Conservation (phyloP, 2,888 invertebrate species). For the Athalia circularis region DNA sequence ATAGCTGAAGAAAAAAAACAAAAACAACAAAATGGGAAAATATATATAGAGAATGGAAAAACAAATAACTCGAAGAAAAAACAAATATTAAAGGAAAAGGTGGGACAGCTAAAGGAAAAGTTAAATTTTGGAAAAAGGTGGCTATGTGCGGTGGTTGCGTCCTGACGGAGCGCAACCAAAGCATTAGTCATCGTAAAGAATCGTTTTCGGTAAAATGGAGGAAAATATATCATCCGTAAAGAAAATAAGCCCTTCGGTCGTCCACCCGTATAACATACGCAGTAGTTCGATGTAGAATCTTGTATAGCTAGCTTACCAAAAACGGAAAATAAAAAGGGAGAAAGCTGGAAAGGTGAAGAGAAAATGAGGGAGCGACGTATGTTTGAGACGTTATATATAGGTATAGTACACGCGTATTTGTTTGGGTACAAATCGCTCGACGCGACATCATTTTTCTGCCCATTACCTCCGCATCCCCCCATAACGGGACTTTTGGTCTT, state of each 20-base stretch:
- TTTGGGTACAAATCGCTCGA: constrained; percentile 1
- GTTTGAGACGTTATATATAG: not conserved
- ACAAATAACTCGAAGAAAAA: constrained; percentile 1
- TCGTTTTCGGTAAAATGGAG: constrained; percentile 25
- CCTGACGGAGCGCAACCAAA: constrained; percentile 21
- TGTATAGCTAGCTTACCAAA: not conserved
- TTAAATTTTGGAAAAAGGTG: constrained; percentile 24
- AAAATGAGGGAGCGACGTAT: not conserved
- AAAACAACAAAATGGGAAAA: no score
- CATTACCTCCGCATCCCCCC: not conserved
- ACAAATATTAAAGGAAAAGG: not conserved
- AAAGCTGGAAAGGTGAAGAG: not conserved
- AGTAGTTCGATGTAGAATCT: constrained; percentile 16
- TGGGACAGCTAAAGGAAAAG: constrained; percentile 10
- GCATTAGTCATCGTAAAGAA: constrained; percentile 40
- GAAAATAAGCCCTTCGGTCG: constrained; percentile 12
- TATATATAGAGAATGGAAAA: no score
- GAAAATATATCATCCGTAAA: constrained; percentile 37
- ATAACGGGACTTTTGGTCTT: not conserved
- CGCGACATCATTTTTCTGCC: constrained; percentile 10
- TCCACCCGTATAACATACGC: not conserved
- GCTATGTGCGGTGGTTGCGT: not conserved
- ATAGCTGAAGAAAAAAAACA: no score
- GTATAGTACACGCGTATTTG: constrained; percentile 6
- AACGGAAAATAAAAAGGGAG: not conserved